Evolutionary conservation across 2,888 invertebrate species (phyloP), one percentile per base, ranked within the genome.

Genomic region (Sipunculus nudus): DNA sequence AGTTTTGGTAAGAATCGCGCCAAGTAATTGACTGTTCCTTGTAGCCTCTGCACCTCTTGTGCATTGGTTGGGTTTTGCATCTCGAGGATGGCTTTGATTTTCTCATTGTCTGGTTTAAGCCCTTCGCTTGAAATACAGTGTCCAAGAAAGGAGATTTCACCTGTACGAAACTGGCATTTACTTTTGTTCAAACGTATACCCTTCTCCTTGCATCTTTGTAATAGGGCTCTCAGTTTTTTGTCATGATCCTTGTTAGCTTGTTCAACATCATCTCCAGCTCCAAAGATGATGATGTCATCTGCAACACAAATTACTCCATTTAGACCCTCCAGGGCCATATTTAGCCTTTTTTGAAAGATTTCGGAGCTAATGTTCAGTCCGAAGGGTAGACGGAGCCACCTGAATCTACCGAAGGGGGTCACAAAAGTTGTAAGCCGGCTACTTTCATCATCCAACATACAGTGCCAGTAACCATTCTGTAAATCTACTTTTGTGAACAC

Each of bases 271-370:
- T 58, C 43, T n/a, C 66, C 66, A 40, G 13, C 39, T 35, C 68
- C 68, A 53, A 53, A 61, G 3, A 67, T 52, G 10, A 71, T 41
- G n/a, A 67, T 59, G 45, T 70, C 73, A 52, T 74, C 70, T 26
- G 67, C 60, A 5, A 73, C 63, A 25, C 53, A 47, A 5, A 56
- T 26, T n/a, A 70, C 64, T 29, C 68, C 68, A 32, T 47, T 53
- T 31, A 72, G 53, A 8, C 70, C 67, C 53, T 71, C 65, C 3
- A 74, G 43, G 10, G 49, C 61, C 43, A 68, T 46, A 16, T 65
- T 21, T 23, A 61, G 61, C 50, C 64, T 19, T 8, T 61, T 19
- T 31, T 71, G 64, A 39, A 71, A 72, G 10, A 63, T 45, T 56
- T 72, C 71, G 8, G 65, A 60, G 0, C 63, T 63, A n/a, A 57